Percentiles rank a stretch among this genome's conserved stretches.
Evolutionary conservation across 2,113 vertebrate genomes (phyloP).

Genomic region (Oreochromis aureus): DNA sequence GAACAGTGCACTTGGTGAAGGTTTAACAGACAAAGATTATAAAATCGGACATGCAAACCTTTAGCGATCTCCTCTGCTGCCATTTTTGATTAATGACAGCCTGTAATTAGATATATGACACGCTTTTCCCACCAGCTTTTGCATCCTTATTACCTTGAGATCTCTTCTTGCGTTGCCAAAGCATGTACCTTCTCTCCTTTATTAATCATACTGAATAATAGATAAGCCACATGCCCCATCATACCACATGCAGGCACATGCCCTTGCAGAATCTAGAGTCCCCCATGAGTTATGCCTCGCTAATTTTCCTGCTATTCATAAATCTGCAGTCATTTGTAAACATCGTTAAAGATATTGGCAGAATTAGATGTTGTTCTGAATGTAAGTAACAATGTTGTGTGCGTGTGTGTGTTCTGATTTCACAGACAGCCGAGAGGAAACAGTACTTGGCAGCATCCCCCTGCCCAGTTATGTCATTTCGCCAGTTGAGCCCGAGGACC

Average conservation of each 20-base stretch:
- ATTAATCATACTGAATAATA: constrained; percentile 56
- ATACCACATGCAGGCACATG: constrained; percentile 19
- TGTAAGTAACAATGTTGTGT: not conserved
- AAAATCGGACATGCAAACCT: not conserved
- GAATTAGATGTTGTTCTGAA: constrained; percentile 1
- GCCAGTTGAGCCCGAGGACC: constrained; percentile 86
- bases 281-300: constrained; percentile 28
- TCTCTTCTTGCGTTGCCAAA: constrained; percentile 29
- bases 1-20: not conserved
- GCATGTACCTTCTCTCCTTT: constrained; percentile 10
- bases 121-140: not conserved
- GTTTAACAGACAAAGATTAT: not conserved
- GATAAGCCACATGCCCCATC: constrained; percentile 43
- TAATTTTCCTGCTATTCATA: constrained; percentile 28
- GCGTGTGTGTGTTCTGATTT: not conserved
- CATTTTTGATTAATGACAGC: not conserved
- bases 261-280: constrained; percentile 23
- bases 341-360: not conserved
- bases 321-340: constrained; percentile 11
- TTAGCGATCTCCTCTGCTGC: not conserved
- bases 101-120: not conserved
- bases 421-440: constrained; percentile 94
- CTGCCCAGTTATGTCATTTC: constrained; percentile 91
- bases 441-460: constrained; percentile 93
- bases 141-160: constrained; percentile 13